Conservation (phyloP, 2,888 invertebrate genomes). For the Callinectes sapidus region DNA sequence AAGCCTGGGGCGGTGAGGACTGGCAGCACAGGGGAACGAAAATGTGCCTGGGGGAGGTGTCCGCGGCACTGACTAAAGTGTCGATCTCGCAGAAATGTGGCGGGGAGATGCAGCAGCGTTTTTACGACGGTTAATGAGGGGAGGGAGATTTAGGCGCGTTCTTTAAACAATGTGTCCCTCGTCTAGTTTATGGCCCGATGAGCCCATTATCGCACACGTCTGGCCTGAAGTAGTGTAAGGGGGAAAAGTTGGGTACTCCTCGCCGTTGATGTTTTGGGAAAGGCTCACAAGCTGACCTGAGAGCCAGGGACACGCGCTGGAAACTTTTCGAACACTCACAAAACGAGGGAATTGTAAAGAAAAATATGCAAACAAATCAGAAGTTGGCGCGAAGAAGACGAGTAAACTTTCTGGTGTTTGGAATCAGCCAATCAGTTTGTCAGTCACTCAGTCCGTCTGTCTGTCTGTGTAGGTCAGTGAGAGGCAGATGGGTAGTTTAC, state of each 20-base stretch:
- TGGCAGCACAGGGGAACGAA: not conserved
- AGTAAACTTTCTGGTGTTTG: slow-evolving; percentile 10
- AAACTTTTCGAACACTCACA: slow-evolving; percentile 8
- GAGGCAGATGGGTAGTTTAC: not conserved
- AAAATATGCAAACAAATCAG: slow-evolving; percentile 25
- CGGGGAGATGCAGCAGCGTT: not conserved
- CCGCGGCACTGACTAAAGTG: not conserved
- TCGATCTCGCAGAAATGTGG: slow-evolving; percentile 12
- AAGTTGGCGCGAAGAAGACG: not conserved
- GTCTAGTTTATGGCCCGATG: slow-evolving; percentile 9
- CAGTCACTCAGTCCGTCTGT: not conserved
- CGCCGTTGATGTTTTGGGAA: not conserved
- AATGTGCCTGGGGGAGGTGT: slow-evolving; percentile 15
- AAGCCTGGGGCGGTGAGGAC: not conserved
- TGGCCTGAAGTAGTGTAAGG: not conserved
- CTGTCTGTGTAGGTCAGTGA: not conserved
- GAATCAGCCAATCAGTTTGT: not conserved
- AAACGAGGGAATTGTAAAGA: not conserved
- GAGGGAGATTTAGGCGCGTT: slow-evolving; percentile 5
- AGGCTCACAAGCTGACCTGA: not conserved
- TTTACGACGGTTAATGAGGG: slow-evolving; percentile 8
- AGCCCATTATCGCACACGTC: not conserved
- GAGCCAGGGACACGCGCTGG: not conserved
- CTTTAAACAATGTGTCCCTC: slow-evolving; percentile 30
- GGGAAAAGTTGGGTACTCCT: not conserved